Evolutionary conservation across 64 coral and sea anemone species (phyloP), one percentile per base, ranked within the genome.

Genomic region (Pocillopora verrucosa): DNA sequence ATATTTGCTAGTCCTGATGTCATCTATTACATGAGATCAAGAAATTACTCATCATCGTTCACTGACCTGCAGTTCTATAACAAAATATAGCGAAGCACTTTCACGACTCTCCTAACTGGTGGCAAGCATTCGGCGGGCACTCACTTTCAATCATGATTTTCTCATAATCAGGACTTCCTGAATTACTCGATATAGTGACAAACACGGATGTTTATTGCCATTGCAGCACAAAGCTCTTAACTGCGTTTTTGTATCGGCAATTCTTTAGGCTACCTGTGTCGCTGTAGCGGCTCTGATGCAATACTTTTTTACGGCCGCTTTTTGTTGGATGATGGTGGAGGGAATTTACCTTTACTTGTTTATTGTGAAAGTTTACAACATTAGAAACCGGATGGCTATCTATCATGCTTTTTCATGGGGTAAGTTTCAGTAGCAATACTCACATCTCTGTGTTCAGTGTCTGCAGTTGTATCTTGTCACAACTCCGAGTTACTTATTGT

Each of bases 241-340:
- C 41, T 51, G 7, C 7, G 41, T 67, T n/a, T 74, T 75, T 17
- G 26, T 85, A 41, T 51, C 7, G 41, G 41, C 3, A 51, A 7
- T 34, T 10, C 80, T 82, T 10, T 24, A 89, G 91, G 86, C n/a
- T 0, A 37, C 25, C 1, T 93, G 91, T n/a, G 87, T 88, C 5
- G 62, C 75, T 5, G 76, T 89, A 22, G 91, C 76, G 41, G 91
- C 86, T n/a, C n/a, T 93, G 0, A 34, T 93, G 1, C 91, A 93
- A 36, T 93, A 86, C 30, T 93, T 93, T 63, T 57, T 93, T 11
- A 60, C 89, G 73, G 91, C 86, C 0, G 86, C 87, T 20, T 88
- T 93, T 59, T 74, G 76, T 45, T 93, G 91, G 91, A 93, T 93
- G 91, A 17, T 93, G 3, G 16, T 88, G 10, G 91, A 93, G 64